Evolutionary conservation across 2,888 invertebrate genomes (phyloP), one percentile per base, ranked within the genome.

Genomic region (Apomyelois bistriatella): DNA sequence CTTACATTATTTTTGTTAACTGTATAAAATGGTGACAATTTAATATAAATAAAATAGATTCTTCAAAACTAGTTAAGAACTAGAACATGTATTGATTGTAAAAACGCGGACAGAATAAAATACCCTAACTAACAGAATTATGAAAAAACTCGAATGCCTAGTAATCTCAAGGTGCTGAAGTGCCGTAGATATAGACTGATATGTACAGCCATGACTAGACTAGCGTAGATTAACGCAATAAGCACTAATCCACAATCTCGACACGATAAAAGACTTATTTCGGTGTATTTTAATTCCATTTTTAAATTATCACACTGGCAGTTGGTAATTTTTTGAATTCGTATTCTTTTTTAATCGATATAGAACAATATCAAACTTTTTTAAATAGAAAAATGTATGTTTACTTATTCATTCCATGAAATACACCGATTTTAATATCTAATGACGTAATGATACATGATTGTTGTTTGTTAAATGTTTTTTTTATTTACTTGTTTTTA

Each of bases 381-480:
- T 16, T 15, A 9, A 15, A 8, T 30, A 6, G 22, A 22, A 2
- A 22, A 43, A 13, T 37, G 35, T 37, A 37, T 28, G 22, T 8
- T 22, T 22, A 37, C 22, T n/a, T 17, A 48, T 22, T 10, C 48
- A 49, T 46, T 35, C 32, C 46, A 35, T 32, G 0, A 59, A 68
- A 70, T 68, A 63, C 72, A 72, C 73, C 71, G 71, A 48, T 47
- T 58, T 54, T 59, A 53, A 56, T 51, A 55, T 59, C 62, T 61
- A 60, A 57, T 61, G 54, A 69, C 66, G 69, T 69, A 62, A 64
- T 57, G 65, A 67, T 68, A 69, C 66, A 66, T 68, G 64, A 67
- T 84, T 87, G 88, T 88, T 88, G 78, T 79, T 85, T 88, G 86
- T 88, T 88, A 82, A 80, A 78, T 80, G 74, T 82, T 78, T 82